Evolutionary conservation across 2,888 invertebrate species (phyloP), one percentile per base, ranked within the genome.

Genomic region (Osmoderma eremita): DNA sequence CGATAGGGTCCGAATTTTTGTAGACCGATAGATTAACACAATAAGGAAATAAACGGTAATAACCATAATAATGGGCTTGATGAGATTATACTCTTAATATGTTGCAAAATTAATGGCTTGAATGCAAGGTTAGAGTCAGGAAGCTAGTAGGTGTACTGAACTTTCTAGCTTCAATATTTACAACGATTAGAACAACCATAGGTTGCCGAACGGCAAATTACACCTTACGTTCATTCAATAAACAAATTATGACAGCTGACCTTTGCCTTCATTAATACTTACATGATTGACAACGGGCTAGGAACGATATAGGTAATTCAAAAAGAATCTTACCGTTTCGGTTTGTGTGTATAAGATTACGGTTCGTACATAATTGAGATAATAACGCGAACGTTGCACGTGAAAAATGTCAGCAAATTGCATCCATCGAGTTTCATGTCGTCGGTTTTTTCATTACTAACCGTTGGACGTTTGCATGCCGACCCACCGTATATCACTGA

Each of bases 311-410:
- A 22, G 22, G 13, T 41, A 42, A 56, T 56, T 56, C 41, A 56
- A 56, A 50, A 53, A 56, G 42, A 30, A 30, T 10, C 22, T 56
- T 56, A 56, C 42, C 22, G 41, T 56, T 56, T 42, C 22, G 41
- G 22, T 22, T 13, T 56, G 56, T 56, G 30, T 2, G 30, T 30
- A 30, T 24, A 24, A 41, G 42, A 41, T 56, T 56, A 56, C 42
- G 22, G 56, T 56, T 56, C 41, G 22, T 56, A 56, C 42, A 42
- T 56, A 56, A 56, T 56, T 56, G 42, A 56, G 56, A 56, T 56
- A 56, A 56, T 56, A 56, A 56, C 56, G 41, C 41, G 56, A 24
- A 18, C 22, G 22, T 42, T 42, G 41, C 24, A 56, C 22, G 56
- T 22, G 56, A 22, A 42, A 56, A 56, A 56, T 42, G 56, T 42